Conservation (phyloP, 2,888 invertebrate genomes). For the Xanthorhoe designata region DNA sequence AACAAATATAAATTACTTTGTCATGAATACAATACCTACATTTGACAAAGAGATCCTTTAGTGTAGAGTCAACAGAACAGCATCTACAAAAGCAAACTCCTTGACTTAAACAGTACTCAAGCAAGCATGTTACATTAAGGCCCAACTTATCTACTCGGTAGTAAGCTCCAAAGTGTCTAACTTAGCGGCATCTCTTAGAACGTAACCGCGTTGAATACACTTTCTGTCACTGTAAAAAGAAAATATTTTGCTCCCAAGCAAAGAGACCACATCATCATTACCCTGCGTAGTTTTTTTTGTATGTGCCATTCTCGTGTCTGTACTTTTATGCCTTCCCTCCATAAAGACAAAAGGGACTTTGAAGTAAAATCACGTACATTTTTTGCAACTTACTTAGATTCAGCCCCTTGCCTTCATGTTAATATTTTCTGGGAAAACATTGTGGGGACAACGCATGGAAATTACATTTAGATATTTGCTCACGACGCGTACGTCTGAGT, state of each 20-base stretch:
- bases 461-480: constrained; percentile 86
- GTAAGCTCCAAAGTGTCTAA: constrained; percentile 48
- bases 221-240: constrained; percentile 79
- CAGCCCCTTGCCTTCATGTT: constrained; percentile 84
- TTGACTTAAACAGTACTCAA: constrained; percentile 37
- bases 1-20: background rate
- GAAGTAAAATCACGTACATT: constrained; percentile 86
- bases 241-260: constrained; percentile 81
- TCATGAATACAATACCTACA: background rate
- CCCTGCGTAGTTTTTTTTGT: constrained; percentile 82
- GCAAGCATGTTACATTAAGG: constrained; percentile 39
- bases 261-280: constrained; percentile 84
- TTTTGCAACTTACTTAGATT: constrained; percentile 86
- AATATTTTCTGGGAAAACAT: constrained; percentile 85
- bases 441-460: constrained; percentile 85
- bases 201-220: constrained; percentile 73
- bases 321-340: constrained; percentile 83
- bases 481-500: constrained; percentile 80
- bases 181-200: constrained; percentile 50
- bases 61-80: constrained; percentile 21
- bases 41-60: constrained; percentile 7
- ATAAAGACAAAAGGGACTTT: constrained; percentile 86
- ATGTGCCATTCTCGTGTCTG: constrained; percentile 82
- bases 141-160: constrained; percentile 46
- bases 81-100: constrained; percentile 23